Percentiles rank a stretch among this genome's conserved stretches.
These are phyloP conservation scores for Hippopotamyrus pictus DNA, from an alignment of 2,797 vertebrate genomes.

Conservation along the genomic window DNA sequence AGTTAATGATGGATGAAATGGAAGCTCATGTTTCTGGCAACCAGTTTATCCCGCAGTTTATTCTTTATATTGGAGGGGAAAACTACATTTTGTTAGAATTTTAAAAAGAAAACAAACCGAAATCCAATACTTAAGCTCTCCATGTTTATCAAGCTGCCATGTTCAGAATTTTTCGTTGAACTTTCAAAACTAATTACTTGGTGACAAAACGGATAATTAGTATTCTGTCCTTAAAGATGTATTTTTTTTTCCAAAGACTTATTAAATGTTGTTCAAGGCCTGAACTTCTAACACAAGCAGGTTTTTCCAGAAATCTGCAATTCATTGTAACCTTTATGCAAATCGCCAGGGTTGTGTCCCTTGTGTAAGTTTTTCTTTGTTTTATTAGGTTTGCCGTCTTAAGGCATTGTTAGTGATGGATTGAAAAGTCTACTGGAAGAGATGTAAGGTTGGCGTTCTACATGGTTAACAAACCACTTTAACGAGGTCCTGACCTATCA, in stretches of 20 bases:
- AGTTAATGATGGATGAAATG: constrained; percentile 13
- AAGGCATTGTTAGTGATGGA: neutral
- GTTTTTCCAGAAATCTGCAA: neutral
- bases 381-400: neutral
- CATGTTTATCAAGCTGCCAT: neutral
- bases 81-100: neutral
- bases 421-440: neutral
- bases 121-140: neutral
- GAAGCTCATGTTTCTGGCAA: neutral
- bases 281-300: neutral
- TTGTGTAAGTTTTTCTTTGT: neutral
- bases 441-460: neutral
- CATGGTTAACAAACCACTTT: neutral
- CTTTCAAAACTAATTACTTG: neutral
- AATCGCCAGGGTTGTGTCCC: neutral
- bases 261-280: constrained; percentile 1
- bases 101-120: neutral
- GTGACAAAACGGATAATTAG: neutral
- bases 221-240: neutral
- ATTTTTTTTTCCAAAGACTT: neutral
- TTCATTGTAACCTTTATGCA: constrained; percentile 8
- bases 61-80: neutral
- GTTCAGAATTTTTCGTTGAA: neutral
- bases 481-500: neutral
- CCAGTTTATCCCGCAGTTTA: neutral